Conservation (phyloP, 2,888 invertebrate species). For the Caenorhabditis wallacei region DNA sequence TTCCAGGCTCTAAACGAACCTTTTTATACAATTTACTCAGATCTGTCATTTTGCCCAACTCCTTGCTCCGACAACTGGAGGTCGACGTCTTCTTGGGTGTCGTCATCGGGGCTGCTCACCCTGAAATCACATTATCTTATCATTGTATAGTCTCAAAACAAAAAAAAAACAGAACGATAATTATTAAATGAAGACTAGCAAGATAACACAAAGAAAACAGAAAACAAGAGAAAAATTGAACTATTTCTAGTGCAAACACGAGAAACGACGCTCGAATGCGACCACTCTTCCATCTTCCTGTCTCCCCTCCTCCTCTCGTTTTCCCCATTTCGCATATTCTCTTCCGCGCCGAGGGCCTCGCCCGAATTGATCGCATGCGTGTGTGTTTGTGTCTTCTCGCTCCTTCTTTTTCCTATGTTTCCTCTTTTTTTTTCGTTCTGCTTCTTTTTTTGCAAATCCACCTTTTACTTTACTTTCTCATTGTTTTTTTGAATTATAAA, state of each 20-base stretch:
- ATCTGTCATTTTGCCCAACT: conserved; percentile 46
- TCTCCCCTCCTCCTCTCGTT: conserved; percentile 7
- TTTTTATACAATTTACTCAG: conserved; percentile 52
- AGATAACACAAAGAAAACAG: too few species aligned
- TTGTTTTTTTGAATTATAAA: neutral
- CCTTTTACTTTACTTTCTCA: neutral
- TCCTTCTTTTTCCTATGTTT: conserved; percentile 6
- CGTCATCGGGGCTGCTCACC: conserved; percentile 13
- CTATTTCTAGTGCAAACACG: conserved; percentile 34
- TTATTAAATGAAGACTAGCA: neutral
- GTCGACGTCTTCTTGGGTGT: conserved; percentile 29
- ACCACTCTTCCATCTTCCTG: neutral
- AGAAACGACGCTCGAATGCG: conserved; percentile 40
- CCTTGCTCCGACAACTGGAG: conserved; percentile 26
- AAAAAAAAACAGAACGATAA: neutral
- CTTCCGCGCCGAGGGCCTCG: conserved; percentile 28
- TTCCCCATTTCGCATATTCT: conserved; percentile 35
- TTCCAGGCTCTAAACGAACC: conserved; percentile 11
- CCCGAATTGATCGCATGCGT: conserved; percentile 49
- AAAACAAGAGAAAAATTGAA: neutral
- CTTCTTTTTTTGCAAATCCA: neutral
- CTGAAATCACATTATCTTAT: conserved; percentile 31
- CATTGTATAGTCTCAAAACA: neutral
- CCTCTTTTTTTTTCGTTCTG: neutral
- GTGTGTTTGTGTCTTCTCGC: conserved; percentile 1